Conservation (phyloP, 2,888 invertebrate species). For the Helobdella robusta region DNA sequence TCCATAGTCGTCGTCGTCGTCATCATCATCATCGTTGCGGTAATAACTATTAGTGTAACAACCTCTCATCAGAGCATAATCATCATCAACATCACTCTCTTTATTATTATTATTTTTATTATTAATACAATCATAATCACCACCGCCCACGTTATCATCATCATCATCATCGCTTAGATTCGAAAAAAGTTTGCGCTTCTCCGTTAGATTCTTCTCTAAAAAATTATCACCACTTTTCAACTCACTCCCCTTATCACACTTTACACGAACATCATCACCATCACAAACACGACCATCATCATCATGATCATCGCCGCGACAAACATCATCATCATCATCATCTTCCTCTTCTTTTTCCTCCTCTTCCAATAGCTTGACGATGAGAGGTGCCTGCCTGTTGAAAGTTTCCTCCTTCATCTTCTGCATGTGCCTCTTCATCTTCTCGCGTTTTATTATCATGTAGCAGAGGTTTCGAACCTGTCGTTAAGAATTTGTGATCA, state of each 20-base stretch:
- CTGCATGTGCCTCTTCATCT: conserved; percentile 51
- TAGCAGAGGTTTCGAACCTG: conserved; percentile 84
- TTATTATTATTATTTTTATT: no score
- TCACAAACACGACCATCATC: no score
- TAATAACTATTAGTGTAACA: no score
- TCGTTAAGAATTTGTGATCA: background rate
- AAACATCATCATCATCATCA: no score
- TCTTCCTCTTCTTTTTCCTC: background rate
- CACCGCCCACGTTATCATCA: background rate
- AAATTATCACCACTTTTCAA: background rate
- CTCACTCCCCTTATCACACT: background rate
- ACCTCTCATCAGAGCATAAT: no score
- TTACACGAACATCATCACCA: background rate
- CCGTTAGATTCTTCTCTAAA: background rate
- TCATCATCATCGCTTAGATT: conserved; percentile 20
- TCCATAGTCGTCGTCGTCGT: background rate
- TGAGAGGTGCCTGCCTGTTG: conserved; percentile 50
- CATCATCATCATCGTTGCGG: conserved; percentile 6
- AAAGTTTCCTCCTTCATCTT: conserved; percentile 83
- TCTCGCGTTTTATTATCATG: conserved; percentile 86
- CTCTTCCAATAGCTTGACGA: background rate
- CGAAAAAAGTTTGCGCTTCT: background rate
- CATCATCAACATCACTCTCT: no score
- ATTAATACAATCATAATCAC: no score
- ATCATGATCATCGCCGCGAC: no score